Base-by-base conservation (phyloP, 2,888 invertebrate genomes). In the Ischnus inquisitorius region DNA sequence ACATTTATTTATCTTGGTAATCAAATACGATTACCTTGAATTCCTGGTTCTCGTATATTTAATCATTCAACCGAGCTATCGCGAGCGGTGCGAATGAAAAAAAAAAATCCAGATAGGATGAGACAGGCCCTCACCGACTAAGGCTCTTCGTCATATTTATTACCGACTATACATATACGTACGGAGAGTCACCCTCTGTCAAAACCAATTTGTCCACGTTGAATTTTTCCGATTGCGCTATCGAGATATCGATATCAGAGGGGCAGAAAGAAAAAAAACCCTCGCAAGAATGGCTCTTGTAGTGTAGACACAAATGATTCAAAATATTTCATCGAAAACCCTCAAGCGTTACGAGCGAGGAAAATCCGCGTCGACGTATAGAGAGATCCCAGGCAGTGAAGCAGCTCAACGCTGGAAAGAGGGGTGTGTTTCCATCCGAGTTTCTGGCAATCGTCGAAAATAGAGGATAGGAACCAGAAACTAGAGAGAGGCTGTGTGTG, bases 361-460 rank as follows among this genome's bases (percentile, higher is more conserved):
- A 28, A 48, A 14, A 51, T 57, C 57, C 57, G 34, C 22, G 14
- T 14, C 39, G 12, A 71, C 39, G 41, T 65, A 14, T 74, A 54
- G 8, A 48, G 54, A 41, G 16, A 80, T 19, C 67, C n/a, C 28
- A 12, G 41, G 28, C 34, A 43, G 67, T 57, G 19, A 6, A 68
- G 43, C 28, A 34, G 19, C 48, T 19, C 28, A 22, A 60, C 43
- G 43, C 48, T 46, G 71, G 34, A 8, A 34, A 41, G 57, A 22
- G 28, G 60, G 22, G 28, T n/a, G n/a, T 25, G 22, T 82, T 74
- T 77, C 34, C 10, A 28, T 39, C 34, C 22, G 79, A 75, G 69
- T 64, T 79, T 69, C 74, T 65, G 78, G 74, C 81, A 74, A 84
- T 80, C 78, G 65, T 68, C 69, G 60, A 69, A 78, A 84, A 81